These are phyloP conservation scores for Orthosia gothica DNA, from an alignment of 2,888 invertebrate species.

Conservation along the genomic window DNA sequence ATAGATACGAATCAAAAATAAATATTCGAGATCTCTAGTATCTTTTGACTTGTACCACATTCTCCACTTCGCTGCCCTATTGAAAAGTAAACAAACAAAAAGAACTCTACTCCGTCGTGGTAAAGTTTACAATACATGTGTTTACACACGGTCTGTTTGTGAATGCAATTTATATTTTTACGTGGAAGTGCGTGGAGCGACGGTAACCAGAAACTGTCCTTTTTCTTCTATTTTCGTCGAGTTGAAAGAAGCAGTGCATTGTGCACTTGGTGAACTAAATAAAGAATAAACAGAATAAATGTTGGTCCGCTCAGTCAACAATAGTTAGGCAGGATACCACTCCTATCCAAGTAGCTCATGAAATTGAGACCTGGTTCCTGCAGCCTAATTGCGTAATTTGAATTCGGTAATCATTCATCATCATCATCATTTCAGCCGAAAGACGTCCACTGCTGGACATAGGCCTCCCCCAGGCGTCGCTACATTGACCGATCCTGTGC, in stretches of 20 bases:
- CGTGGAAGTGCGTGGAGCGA: conserved; percentile 59
- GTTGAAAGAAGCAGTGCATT: conserved; percentile 40
- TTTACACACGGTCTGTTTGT: conserved; percentile 43
- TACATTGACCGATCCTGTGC: too few relatives aligned
- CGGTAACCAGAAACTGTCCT: conserved; percentile 72
- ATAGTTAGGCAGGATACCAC: too few relatives aligned
- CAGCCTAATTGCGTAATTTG: too few relatives aligned
- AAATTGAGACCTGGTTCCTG: background rate
- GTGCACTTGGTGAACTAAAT: background rate
- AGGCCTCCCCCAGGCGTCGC: too few relatives aligned
- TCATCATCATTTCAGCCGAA: too few relatives aligned
- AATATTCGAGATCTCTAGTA: conserved; percentile 3
- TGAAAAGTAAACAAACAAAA: conserved; percentile 52
- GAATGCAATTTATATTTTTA: conserved; percentile 64
- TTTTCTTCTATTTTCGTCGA: conserved; percentile 67
- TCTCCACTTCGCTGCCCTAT: conserved; percentile 59
- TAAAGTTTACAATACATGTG: conserved; percentile 34
- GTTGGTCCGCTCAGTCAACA: background rate
- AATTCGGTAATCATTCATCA: too few relatives aligned
- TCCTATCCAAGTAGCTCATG: background rate
- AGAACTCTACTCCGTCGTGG: conserved; percentile 36
- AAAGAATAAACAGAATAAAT: background rate
- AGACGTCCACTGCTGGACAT: too few relatives aligned
- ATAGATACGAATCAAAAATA: background rate
- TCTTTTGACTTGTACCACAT: conserved; percentile 49